Base-by-base conservation (phyloP, 2,888 invertebrate genomes). In the Taphrorychus bicolor region DNA sequence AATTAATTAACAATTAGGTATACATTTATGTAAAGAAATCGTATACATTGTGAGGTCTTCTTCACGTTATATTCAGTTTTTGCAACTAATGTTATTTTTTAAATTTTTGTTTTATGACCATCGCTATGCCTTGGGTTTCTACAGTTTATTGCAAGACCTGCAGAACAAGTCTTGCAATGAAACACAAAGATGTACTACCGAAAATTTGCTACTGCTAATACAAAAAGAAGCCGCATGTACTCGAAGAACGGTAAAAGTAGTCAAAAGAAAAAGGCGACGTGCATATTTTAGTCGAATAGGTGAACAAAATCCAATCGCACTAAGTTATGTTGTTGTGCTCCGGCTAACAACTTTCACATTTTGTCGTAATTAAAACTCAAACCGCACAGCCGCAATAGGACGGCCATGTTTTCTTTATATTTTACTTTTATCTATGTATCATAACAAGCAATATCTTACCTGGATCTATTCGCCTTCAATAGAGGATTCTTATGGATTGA, bases 381-480 rank as follows among this genome's bases (percentile, higher is more conserved):
- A 69, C 69, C 69, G 59, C 63, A 63, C 41, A 45, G 48, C 16
- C 45, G 40, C 42, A 57, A 41, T 18, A 54, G 32, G n/a, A 23
- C 54, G 54, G 16, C 32, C 16, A 32, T 57, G 40, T 57, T 19
- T 57, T 57, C 18, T 19, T 19, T 41, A 57, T 41, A 41, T 41
- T 18, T n/a, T 41, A 42, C 16, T 57, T 45, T 45, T 45, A 45
- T 45, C 45, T 45, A 16, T 45, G 11, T 32, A 32, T 32, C 32
- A 45, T 17, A 11, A 51, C 11, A 18, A 5, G 21, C 18, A 51
- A 51, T 18, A 5, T n/a, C 70, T 71, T 67, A 86, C 87, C 86
- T 86, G 76, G 85, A 84, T 77, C 86, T 81, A 70, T 85, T 86
- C 78, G 86, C 86, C 82, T 87, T 87, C 77, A 87, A 83, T 74